phyloP scores from a whole-genome alignment of 2,113 vertebrate genomes.

The Calonectris borealis region DNA sequence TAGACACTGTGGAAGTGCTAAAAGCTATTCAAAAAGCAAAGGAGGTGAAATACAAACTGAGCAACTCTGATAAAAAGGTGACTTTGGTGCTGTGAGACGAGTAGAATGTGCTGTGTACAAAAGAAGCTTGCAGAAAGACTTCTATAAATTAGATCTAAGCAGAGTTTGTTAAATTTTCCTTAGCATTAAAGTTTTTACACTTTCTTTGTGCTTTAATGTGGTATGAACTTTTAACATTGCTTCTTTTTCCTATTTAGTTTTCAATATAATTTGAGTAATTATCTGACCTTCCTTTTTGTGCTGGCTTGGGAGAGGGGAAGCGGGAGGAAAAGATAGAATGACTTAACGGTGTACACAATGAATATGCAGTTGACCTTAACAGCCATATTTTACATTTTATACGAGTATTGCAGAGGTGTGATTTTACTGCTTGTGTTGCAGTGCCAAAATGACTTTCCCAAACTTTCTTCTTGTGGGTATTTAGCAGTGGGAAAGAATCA shows the following conservation, averaged over 20 bases:
- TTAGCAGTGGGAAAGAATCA: neutral
- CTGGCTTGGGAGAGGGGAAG: neutral
- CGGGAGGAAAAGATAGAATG: neutral
- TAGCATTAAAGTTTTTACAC: neutral
- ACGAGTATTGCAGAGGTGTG: neutral
- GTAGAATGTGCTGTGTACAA: neutral
- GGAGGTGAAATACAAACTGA: slow-evolving; percentile 89
- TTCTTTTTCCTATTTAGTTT: neutral
- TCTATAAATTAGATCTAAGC: neutral
- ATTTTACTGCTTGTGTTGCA: neutral
- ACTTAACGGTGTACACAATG: neutral
- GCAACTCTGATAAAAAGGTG: slow-evolving; percentile 88
- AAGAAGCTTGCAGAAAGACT: neutral
- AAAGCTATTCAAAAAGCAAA: slow-evolving; percentile 99
- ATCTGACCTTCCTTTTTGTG: neutral
- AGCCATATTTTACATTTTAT: neutral
- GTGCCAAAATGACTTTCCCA: neutral
- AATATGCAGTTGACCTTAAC: neutral
- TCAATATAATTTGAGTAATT: neutral
- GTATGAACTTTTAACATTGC: neutral
- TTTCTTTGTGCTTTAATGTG: neutral
- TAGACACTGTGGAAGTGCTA: slow-evolving; percentile 96
- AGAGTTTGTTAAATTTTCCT: neutral
- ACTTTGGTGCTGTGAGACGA: neutral
- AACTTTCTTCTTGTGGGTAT: neutral